Evolutionary conservation across 1,140 invertebrate genomes (phyloP).

Genomic region (Diuraphis noxia): DNA sequence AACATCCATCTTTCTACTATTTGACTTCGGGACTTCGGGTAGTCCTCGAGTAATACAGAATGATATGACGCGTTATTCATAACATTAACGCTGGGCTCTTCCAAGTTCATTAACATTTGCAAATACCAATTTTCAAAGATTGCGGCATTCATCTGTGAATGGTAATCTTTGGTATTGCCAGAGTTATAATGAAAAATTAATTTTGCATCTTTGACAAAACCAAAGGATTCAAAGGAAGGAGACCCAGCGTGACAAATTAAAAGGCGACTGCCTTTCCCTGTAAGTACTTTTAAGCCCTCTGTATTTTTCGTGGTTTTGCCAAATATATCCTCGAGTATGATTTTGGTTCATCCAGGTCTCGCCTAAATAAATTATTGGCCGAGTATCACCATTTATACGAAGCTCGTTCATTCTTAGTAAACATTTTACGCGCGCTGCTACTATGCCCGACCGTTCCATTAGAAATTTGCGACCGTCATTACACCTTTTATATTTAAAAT

Average conservation of each 20-base stretch:
- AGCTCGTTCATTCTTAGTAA: no score
- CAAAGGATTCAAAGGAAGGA: neutral
- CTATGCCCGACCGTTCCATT: no score
- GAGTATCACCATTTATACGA: no score
- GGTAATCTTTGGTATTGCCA: neutral
- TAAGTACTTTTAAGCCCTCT: neutral
- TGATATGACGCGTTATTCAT: neutral
- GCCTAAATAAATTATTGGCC: no score
- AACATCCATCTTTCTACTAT: no score
- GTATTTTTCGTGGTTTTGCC: neutral
- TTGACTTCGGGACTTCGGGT: no score
- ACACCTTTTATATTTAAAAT: no score
- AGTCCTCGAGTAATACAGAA: neutral
- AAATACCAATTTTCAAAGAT: neutral
- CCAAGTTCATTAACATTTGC: neutral
- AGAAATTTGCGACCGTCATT: no score
- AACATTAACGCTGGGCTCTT: neutral
- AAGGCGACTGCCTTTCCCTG: neutral
- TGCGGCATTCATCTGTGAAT: neutral
- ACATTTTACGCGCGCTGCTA: constrained; percentile 9
- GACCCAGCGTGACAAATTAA: neutral
- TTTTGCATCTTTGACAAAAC: constrained; percentile 6
- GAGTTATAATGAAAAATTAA: neutral
- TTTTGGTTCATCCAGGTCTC: neutral
- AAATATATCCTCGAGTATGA: neutral